Base-by-base conservation (phyloP, 2,888 invertebrate genomes). In the Macrophya annulata region DNA sequence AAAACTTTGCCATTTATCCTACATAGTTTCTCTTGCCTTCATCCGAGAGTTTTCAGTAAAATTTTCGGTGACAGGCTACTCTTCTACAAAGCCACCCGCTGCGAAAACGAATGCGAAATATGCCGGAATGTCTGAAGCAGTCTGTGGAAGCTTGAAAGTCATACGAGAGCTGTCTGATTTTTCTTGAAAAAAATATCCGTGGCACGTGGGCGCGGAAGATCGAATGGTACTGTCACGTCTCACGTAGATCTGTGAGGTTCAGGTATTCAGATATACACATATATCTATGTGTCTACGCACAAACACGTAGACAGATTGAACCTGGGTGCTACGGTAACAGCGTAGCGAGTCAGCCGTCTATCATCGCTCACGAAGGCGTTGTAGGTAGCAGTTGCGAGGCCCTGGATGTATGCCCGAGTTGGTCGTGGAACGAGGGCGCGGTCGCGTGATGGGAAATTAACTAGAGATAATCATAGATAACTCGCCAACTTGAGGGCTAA, bases 381-480 rank as follows among this genome's bases (percentile, higher is more conserved):
- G 43, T 81, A 43, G 62, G 59, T 37, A 81, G 81, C 59, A 40
- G 48, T 51, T 68, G 84, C 71, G 45, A 40, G 45, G 55, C 5
- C 74, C n/a, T 17, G 59, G 74, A 51, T 62, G 21, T 84, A 74
- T 74, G 74, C 59, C 31, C 12, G 74, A 74, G 59, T 74, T 17
- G 59, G 37, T 37, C 55, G 84, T 71, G 74, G 76, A 76, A 74
- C 59, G 84, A 59, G 74, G 76, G 84, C 55, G 84, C 74, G 85
- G 85, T 85, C 68, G 85, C 85, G 85, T 85, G 85, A 85, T 85
- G 85, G 85, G 85, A 85, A 85, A 85, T 85, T 85, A 85, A 85
- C 85, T 85, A 37, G 79, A 85, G 85, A 85, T 85, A 79, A 85
- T 85, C 62, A 40, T 59, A 51, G 85, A 85, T 85, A 79, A 85